Conservation (phyloP, 2,797 vertebrate genomes). For the Argyrosomus regius region DNA sequence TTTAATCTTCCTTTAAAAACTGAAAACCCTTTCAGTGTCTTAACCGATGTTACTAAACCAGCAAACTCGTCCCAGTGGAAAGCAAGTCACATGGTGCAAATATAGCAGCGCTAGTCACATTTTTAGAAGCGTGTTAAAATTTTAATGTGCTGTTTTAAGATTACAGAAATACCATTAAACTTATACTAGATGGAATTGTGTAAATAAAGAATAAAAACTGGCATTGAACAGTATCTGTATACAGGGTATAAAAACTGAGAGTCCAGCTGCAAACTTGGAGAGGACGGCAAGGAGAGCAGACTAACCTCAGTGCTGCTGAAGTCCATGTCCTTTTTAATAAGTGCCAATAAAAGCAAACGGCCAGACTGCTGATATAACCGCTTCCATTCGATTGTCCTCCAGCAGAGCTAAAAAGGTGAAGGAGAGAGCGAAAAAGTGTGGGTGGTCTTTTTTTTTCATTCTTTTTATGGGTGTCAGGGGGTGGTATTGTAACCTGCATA, state of each 20-base stretch:
- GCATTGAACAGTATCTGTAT: background rate
- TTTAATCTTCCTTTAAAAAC: background rate
- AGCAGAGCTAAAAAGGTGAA: conserved; percentile 51
- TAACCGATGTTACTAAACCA: conserved; percentile 15
- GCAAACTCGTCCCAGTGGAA: conserved; percentile 10
- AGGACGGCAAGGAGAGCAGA: conserved; percentile 24
- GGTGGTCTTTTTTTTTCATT: conserved; percentile 16
- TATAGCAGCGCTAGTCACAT: conserved; percentile 6
- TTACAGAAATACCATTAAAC: conserved; percentile 17
- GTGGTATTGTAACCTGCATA: conserved; percentile 59
- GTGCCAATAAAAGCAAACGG: conserved; percentile 67
- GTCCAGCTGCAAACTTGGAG: conserved; percentile 12
- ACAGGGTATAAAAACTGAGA: conserved; percentile 1
- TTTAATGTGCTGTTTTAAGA: conserved; percentile 52
- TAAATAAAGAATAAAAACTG: conserved; percentile 20
- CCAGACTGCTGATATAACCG: conserved; percentile 44
- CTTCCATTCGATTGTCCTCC: conserved; percentile 43
- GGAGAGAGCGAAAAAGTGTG: conserved; percentile 35
- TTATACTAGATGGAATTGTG: conserved; percentile 9
- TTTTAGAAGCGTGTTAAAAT: conserved; percentile 48
- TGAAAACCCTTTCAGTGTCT: background rate
- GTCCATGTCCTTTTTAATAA: conserved; percentile 67
- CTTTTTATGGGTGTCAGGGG: conserved; percentile 61
- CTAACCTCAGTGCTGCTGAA: background rate
- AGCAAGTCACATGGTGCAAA: conserved; percentile 33